phyloP scores from a whole-genome alignment of 2,888 invertebrate species.

The Amaurobius ferox region DNA sequence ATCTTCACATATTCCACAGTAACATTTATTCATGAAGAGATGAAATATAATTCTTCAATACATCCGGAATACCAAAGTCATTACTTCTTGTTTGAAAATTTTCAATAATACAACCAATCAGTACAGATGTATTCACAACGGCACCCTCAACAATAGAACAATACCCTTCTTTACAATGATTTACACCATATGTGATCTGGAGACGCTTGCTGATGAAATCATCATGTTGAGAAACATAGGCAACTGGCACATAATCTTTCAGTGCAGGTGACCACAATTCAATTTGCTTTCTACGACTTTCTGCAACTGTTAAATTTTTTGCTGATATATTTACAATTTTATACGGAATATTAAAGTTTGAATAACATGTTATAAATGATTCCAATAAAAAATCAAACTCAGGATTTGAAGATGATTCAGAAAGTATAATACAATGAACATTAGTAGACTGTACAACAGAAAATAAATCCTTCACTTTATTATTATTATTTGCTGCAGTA shows the following conservation, averaged over 20 bases:
- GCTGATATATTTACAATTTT: constrained; percentile 83
- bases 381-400: constrained; percentile 81
- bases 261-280: constrained; percentile 86
- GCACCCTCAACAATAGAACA: constrained; percentile 84
- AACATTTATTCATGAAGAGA: too few species aligned
- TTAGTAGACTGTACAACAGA: constrained; percentile 54
- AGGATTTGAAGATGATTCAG: neutral
- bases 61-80: constrained; percentile 26
- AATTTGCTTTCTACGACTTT: constrained; percentile 84
- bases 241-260: constrained; percentile 84
- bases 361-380: constrained; percentile 82
- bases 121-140: constrained; percentile 84
- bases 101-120: constrained; percentile 86
- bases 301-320: constrained; percentile 82
- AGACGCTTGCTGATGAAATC: constrained; percentile 88
- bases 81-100: constrained; percentile 41
- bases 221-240: constrained; percentile 84
- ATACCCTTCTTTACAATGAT: constrained; percentile 32
- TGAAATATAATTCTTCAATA: constrained; percentile 4
- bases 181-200: constrained; percentile 81
- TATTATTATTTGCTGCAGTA: constrained; percentile 1
- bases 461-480: constrained; percentile 15
- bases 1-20: too few species aligned
- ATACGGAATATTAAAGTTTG: constrained; percentile 83
- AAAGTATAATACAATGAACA: constrained; percentile 29